These are phyloP conservation scores for Anoplolepis gracilipes DNA, from an alignment of 1,140 invertebrate species.

Conservation along the genomic window DNA sequence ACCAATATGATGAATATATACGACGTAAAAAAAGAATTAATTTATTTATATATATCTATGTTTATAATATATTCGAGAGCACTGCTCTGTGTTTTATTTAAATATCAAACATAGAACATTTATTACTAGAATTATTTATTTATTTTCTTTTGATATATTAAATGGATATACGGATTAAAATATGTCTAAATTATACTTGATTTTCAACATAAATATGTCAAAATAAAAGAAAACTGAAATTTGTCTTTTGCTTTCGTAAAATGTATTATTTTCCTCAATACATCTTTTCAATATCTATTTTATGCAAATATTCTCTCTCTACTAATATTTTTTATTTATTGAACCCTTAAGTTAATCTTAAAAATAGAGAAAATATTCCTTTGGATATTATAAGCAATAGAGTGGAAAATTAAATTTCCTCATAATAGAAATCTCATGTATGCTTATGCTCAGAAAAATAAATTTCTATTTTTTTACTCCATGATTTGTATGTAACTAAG, in stretches of 20 bases:
- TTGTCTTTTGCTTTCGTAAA: background rate
- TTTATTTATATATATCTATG: too few species aligned
- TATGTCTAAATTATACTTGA: background rate
- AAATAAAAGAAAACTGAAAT: background rate
- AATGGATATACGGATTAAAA: background rate
- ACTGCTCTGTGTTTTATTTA: background rate
- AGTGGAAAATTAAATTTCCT: conserved; percentile 12
- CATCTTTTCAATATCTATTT: background rate
- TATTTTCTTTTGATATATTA: background rate
- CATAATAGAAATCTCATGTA: conserved; percentile 19
- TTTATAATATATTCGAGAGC: background rate
- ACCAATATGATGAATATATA: too few species aligned
- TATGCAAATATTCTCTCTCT: too few species aligned
- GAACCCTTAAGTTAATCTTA: background rate
- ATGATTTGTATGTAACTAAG: background rate
- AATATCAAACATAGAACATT: background rate
- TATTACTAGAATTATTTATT: background rate
- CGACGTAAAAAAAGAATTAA: too few species aligned
- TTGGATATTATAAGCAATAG: background rate
- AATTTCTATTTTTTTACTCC: conserved; percentile 2
- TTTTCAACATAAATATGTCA: background rate
- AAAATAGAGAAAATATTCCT: background rate
- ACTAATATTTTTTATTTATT: background rate
- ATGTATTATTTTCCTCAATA: too few species aligned
- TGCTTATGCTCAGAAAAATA: background rate